phyloP scores from a whole-genome alignment of 1,140 invertebrate species.

The Ostrea edulis region DNA sequence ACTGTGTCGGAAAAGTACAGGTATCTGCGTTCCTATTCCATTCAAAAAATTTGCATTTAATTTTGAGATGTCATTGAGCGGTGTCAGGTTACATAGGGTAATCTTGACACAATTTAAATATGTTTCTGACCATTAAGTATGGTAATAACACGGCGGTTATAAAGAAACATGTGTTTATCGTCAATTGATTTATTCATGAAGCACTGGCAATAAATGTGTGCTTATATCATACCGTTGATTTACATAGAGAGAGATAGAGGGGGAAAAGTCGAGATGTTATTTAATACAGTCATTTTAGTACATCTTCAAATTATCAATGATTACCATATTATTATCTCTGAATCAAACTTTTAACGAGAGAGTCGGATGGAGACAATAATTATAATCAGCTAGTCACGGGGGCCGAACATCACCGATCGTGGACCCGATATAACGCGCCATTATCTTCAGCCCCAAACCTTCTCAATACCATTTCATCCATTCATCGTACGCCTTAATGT shows the following conservation, averaged over 20 bases:
- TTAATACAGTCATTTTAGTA: neutral
- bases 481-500: neutral
- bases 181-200: constrained; percentile 34
- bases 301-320: constrained; percentile 15
- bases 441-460: neutral
- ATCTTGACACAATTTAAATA: neutral
- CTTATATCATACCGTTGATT: neutral
- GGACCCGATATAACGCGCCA: neutral
- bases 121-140: constrained; percentile 24
- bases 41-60: neutral
- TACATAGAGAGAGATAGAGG: neutral
- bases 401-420: neutral
- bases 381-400: neutral
- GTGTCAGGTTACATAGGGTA: neutral
- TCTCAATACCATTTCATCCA: neutral
- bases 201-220: constrained; percentile 2
- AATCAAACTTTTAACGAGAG: neutral
- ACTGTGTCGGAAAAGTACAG: too few species aligned
- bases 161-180: neutral
- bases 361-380: neutral
- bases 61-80: neutral
- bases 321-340: neutral
- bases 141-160: neutral
- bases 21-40: too few species aligned
- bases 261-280: neutral